A percentile compares a stretch with the other conserved stretches of the same genome.
These are phyloP conservation scores for Lasioglossum leucozonium DNA, from an alignment of 2,888 invertebrate genomes.

Conservation along the genomic window DNA sequence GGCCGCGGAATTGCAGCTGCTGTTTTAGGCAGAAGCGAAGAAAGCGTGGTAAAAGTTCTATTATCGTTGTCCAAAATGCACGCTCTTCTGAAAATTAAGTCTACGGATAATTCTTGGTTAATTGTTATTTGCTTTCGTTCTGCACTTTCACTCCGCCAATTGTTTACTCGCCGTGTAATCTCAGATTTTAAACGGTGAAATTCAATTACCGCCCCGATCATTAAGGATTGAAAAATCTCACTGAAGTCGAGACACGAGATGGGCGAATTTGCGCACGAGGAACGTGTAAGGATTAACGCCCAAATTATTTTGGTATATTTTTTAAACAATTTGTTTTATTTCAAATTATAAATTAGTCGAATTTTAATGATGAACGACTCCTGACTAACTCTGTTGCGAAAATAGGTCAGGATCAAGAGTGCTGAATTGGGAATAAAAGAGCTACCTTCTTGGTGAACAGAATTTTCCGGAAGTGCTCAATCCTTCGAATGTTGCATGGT, in stretches of 20 bases:
- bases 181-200: background rate
- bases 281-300: background rate
- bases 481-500: background rate
- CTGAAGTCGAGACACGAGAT: background rate
- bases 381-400: too few species aligned
- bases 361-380: too few species aligned
- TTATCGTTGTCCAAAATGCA: background rate
- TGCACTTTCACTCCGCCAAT: slow-evolving; percentile 1
- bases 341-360: too few species aligned
- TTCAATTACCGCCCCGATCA: background rate
- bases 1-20: too few species aligned
- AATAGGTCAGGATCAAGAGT: too few species aligned
- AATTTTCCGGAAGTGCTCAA: background rate
- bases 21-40: background rate
- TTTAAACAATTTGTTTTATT: too few species aligned
- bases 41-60: slow-evolving; percentile 6
- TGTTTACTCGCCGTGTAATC: background rate
- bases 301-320: too few species aligned
- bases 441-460: background rate
- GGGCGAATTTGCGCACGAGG: background rate
- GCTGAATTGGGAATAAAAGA: too few species aligned
- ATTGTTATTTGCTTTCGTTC: background rate
- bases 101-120: background rate
- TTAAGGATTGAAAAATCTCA: background rate
- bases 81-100: background rate